Conservation (phyloP, 2,113 vertebrate genomes). For the Python bivittatus region DNA sequence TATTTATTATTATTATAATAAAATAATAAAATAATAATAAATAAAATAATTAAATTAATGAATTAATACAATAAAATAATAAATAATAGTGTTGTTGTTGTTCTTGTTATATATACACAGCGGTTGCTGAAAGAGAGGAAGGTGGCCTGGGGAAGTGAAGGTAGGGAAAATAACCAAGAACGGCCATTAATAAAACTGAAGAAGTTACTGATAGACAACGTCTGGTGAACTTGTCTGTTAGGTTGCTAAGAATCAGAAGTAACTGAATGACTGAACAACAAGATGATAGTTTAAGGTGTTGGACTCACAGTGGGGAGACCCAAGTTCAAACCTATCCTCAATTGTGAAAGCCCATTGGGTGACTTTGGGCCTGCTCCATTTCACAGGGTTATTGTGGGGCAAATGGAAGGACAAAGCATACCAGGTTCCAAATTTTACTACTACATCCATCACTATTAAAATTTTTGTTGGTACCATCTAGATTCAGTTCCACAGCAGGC, state of each 20-base stretch:
- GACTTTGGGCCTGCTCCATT: neutral
- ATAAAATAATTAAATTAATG: too few relatives aligned
- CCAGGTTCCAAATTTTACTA: neutral
- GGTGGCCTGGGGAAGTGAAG: neutral
- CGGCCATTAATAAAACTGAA: neutral
- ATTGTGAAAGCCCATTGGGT: neutral
- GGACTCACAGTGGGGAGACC: neutral
- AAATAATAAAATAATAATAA: too few relatives aligned
- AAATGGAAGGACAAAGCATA: neutral
- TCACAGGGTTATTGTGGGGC: neutral
- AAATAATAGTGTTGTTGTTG: too few relatives aligned
- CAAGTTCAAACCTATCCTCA: neutral
- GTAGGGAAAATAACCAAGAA: neutral
- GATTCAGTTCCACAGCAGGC: neutral
- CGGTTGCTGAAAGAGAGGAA: neutral
- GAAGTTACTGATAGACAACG: neutral
- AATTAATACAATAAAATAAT: too few relatives aligned
- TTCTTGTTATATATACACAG: too few relatives aligned
- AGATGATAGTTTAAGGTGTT: neutral
- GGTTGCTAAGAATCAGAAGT: neutral
- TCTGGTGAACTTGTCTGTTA: neutral
- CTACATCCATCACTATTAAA: neutral
- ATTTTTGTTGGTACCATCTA: neutral
- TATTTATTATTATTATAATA: too few relatives aligned
- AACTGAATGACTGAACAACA: neutral